A percentile compares a stretch with the other conserved stretches of the same genome.
phyloP scores from a whole-genome alignment of 2,797 vertebrate genomes.

The Natrix natrix region DNA sequence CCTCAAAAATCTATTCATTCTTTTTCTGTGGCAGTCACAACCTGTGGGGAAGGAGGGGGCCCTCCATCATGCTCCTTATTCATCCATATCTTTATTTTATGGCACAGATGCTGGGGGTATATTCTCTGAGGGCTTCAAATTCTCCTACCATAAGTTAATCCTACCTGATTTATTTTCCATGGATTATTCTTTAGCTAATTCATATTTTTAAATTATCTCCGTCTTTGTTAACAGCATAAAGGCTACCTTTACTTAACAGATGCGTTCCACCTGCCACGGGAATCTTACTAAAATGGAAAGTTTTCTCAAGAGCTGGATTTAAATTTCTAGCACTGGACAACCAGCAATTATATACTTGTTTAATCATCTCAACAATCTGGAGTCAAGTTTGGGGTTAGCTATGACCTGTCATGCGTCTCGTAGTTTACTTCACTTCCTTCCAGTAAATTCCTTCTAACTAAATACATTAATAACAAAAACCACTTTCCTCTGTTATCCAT shows the following conservation, averaged over 20 bases:
- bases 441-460: background rate
- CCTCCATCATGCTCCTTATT: fast-evolving
- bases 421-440: background rate
- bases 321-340: background rate
- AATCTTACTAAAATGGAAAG: background rate
- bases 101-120: background rate
- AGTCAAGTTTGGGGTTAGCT: background rate
- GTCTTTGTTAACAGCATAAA: background rate
- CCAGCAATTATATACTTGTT: background rate
- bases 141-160: background rate
- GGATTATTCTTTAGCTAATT: background rate
- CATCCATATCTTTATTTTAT: background rate
- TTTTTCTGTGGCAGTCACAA: background rate
- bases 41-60: background rate
- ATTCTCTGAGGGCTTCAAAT: background rate
- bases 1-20: background rate
- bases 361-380: background rate
- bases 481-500: background rate
- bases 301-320: background rate
- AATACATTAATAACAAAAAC: background rate
- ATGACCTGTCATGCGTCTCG: background rate
- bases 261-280: background rate
- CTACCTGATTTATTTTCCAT: background rate
- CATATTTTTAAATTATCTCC: background rate
- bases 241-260: background rate